Percentiles rank a stretch among this genome's conserved stretches.
Evolutionary conservation across 2,113 vertebrate species (phyloP).

Genomic region (Scortum barcoo): DNA sequence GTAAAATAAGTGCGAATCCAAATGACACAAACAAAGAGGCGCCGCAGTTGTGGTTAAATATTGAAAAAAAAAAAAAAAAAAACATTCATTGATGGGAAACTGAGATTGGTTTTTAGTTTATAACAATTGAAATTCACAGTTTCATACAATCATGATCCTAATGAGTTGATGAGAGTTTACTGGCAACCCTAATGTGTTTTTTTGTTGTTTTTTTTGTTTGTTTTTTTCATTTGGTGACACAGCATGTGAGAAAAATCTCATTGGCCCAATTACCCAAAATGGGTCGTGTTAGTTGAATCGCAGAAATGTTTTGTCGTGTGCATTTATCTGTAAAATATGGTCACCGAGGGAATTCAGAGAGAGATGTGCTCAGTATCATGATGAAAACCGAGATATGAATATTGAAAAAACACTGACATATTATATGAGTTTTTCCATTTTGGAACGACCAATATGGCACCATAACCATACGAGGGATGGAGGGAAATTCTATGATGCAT

Average conservation of each 20-base stretch:
- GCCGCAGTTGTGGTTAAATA: background rate
- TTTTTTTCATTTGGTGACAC: background rate
- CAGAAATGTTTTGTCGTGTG: background rate
- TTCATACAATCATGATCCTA: background rate
- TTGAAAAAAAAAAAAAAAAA: too few relatives aligned
- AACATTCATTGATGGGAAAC: background rate
- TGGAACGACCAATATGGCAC: too few relatives aligned
- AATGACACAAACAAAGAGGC: background rate
- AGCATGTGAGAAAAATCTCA: background rate
- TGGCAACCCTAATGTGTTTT: background rate
- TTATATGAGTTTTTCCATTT: background rate
- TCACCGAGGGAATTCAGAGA: background rate
- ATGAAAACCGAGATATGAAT: background rate
- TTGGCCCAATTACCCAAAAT: slow-evolving; percentile 1
- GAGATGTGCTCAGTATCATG: background rate
- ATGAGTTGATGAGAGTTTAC: slow-evolving; percentile 6
- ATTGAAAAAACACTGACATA: background rate
- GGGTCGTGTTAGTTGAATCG: background rate
- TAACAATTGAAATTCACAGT: background rate
- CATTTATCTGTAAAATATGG: background rate
- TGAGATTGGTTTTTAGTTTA: background rate
- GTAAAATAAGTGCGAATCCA: background rate
- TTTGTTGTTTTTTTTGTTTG: background rate
- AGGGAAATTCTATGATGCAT: too few relatives aligned
- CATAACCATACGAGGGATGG: too few relatives aligned